Base-by-base conservation (phyloP, 1,140 invertebrate genomes). In the Lordiphosa collinella region DNA sequence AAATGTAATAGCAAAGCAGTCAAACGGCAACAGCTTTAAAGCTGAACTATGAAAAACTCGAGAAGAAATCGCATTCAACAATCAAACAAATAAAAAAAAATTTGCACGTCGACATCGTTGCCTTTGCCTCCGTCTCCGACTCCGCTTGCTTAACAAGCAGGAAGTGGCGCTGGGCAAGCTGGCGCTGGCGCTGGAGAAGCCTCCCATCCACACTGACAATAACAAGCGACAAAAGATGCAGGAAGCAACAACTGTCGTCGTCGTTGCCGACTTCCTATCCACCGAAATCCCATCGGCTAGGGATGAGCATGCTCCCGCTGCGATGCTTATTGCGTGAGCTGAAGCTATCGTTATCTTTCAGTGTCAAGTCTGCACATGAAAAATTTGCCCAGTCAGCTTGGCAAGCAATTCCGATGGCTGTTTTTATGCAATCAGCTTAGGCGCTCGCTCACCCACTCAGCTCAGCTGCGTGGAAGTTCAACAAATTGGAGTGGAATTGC, bases 81-180 rank as follows among this genome's bases (percentile, higher is more conserved):
- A 79, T 65, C 41, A 44, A 44, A 25, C 16, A 44, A 41, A 25
- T 69, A 50, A 68, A 78, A 63, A 78, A 63, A 79, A 79, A 74
- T 69, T 79, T 79, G 64, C 74, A 79, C 74, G 69, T 59, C 64
- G 43, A 43, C 62, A 50, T 59, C 50, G 53, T 46, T 64, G 46
- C 53, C 10, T 13, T n/a, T 14, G 29, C 16, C 22, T 52, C 13
- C 12, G 37, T 32, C 35, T 40, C 12, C 7, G 8, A 9, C 13
- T 38, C 11, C 55, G 73, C 79, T 79, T 80, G 75, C 69, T 71
- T 80, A 80, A 80, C 75, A 80, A 80, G 76, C 75, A 80, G 75
- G 75, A 80, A 80, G 75, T 80, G 48, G 60, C 68, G 59, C 55
- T 43, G 60, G 52, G 37, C 37, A 55, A 56, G 41, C 63, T 44